Evolutionary conservation across 2,888 invertebrate species (phyloP).

Genomic region (Allacma fusca): DNA sequence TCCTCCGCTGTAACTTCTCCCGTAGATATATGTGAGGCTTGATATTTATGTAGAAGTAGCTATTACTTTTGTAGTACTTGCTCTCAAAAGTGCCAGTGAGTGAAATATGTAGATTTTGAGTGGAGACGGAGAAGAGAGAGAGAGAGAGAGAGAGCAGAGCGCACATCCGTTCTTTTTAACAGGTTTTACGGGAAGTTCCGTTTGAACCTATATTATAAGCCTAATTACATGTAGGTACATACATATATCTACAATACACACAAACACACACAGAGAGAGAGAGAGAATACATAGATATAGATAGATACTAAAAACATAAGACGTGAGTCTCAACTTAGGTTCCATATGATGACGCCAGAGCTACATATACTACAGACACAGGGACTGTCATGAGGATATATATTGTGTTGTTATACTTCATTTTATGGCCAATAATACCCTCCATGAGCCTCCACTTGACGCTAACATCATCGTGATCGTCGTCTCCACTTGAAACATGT

Average conservation of each 20-base stretch:
- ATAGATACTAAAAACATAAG: too few relatives aligned
- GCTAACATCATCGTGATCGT: conserved; percentile 39
- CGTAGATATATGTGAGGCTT: too few relatives aligned
- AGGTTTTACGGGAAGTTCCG: conserved; percentile 40
- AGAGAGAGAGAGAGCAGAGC: background rate
- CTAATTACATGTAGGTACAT: too few relatives aligned
- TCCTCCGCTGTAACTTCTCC: too few relatives aligned
- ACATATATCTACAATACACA: too few relatives aligned
- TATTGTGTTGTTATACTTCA: conserved; percentile 31
- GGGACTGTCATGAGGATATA: background rate
- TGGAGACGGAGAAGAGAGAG: background rate
- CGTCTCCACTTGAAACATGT: conserved; percentile 41
- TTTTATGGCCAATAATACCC: conserved; percentile 41
- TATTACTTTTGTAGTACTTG: background rate
- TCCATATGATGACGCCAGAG: too few relatives aligned
- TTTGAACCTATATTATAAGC: conserved; percentile 2
- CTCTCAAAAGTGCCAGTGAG: background rate
- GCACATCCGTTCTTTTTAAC: conserved; percentile 25
- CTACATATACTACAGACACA: too few relatives aligned
- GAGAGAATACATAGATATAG: too few relatives aligned
- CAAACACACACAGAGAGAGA: too few relatives aligned
- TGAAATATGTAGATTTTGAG: too few relatives aligned
- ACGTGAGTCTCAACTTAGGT: too few relatives aligned
- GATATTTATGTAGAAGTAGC: too few relatives aligned
- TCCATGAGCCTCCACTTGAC: conserved; percentile 42